A percentile compares a stretch with the other conserved stretches of the same genome.
Evolutionary conservation across 2,797 vertebrate genomes (phyloP).

Genomic region (Crotalus adamanteus): DNA sequence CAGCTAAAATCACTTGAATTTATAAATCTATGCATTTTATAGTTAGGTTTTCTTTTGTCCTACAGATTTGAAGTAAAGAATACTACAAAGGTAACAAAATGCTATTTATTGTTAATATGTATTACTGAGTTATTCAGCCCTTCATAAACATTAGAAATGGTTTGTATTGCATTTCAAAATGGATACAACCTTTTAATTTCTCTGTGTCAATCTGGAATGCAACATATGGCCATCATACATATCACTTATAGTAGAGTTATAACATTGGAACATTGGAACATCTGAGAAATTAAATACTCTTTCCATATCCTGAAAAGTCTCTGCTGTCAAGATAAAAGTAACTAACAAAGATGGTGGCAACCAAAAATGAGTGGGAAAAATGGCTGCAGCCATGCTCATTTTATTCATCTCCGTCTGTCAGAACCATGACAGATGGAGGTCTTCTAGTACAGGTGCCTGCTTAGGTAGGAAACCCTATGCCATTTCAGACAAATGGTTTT

Average conservation of each 20-base stretch:
- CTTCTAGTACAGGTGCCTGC: not conserved
- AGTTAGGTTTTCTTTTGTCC: not conserved
- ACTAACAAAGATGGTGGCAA: no score
- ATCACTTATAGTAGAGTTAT: not conserved
- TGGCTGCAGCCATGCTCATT: no score
- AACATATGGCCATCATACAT: not conserved
- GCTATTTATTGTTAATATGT: slow-evolving; percentile 13
- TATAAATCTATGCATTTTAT: not conserved
- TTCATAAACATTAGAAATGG: slow-evolving; percentile 8
- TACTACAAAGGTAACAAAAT: slow-evolving; percentile 7
- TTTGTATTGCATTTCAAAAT: slow-evolving; percentile 17
- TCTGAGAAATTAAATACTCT: not conserved
- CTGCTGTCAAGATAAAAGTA: not conserved
- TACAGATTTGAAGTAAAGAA: slow-evolving; percentile 5
- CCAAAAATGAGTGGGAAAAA: no score
- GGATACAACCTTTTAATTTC: not conserved
- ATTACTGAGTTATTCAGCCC: slow-evolving; percentile 16
- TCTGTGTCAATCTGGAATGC: not conserved
- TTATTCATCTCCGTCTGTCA: no score
- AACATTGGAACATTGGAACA: not conserved
- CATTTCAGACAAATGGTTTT: not conserved
- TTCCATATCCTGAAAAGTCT: not conserved
- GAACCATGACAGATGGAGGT: no score
- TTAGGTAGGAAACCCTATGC: not conserved
- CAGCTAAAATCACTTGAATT: not conserved